Evolutionary conservation across 2,888 invertebrate genomes (phyloP).

Genomic region (Cephus runcator): DNA sequence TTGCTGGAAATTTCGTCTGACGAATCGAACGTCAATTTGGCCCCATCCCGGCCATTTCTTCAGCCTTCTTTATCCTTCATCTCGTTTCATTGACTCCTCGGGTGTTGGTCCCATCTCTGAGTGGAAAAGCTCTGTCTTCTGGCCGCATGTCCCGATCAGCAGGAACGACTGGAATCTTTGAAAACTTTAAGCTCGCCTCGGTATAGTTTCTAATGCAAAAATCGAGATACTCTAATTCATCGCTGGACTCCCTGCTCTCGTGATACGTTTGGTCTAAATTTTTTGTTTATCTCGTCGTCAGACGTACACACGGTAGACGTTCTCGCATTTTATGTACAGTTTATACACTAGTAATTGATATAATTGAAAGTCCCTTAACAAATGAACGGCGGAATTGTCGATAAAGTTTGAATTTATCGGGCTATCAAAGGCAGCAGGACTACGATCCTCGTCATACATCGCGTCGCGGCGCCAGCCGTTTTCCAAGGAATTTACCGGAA

Average conservation of each 20-base stretch:
- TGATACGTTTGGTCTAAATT: slow-evolving; percentile 1
- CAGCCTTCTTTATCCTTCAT: background rate
- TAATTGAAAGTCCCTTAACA: slow-evolving; percentile 4
- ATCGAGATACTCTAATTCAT: background rate
- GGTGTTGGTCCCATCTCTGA: slow-evolving; percentile 29
- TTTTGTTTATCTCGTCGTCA: background rate
- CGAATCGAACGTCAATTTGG: background rate
- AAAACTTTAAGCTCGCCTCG: background rate
- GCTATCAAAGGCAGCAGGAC: background rate
- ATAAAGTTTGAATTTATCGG: background rate
- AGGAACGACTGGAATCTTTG: background rate
- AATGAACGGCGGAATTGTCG: background rate
- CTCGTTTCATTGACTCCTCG: background rate
- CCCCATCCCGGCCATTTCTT: too few species aligned
- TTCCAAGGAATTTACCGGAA: background rate
- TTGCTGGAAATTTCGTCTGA: background rate
- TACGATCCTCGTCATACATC: background rate
- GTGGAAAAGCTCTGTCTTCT: slow-evolving; percentile 15
- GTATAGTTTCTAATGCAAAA: background rate
- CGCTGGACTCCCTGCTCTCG: slow-evolving; percentile 7
- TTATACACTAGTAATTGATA: slow-evolving; percentile 31
- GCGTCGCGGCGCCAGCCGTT: background rate
- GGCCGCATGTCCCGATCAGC: background rate
- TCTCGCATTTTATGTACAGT: slow-evolving; percentile 22
- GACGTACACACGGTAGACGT: background rate